Conservation (phyloP, 1,140 invertebrate genomes). For the Dinoponera quadriceps region DNA sequence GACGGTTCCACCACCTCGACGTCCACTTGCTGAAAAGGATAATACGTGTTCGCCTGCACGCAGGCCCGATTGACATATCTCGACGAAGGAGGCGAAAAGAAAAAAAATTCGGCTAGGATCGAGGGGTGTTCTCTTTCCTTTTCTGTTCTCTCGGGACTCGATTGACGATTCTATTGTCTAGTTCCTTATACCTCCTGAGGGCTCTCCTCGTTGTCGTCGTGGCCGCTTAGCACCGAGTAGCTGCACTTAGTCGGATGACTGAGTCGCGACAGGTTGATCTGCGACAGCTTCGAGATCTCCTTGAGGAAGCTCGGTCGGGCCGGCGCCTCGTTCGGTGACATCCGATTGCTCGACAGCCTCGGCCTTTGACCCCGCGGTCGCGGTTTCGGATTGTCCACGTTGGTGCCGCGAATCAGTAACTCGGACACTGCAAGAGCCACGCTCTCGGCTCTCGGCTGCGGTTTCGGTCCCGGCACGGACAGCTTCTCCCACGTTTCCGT, state of each 20-base stretch:
- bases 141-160: too few relatives aligned
- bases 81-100: too few relatives aligned
- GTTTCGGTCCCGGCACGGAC: conserved; percentile 88
- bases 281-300: conserved; percentile 91
- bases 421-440: conserved; percentile 71
- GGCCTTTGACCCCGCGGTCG: conserved; percentile 82
- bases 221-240: conserved; percentile 89
- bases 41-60: conserved; percentile 83
- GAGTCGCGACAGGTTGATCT: conserved; percentile 90
- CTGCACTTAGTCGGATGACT: conserved; percentile 89
- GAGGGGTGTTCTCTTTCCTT: too few relatives aligned
- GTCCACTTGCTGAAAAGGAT: conserved; percentile 85
- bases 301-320: conserved; percentile 87
- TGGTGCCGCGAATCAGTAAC: conserved; percentile 77
- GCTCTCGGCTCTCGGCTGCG: conserved; percentile 88
- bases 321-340: conserved; percentile 79
- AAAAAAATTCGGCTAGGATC: too few relatives aligned
- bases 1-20: conserved; percentile 82
- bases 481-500: conserved; percentile 93
- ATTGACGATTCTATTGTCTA: too few relatives aligned
- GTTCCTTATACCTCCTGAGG: conserved; percentile 81
- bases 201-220: conserved; percentile 90
- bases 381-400: conserved; percentile 75
- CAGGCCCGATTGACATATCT: conserved; percentile 73
- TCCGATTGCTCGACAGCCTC: conserved; percentile 81